Evolutionary conservation across 2,113 vertebrate genomes (phyloP), one percentile per base, ranked within the genome.

Genomic region (Tachycineta bicolor): DNA sequence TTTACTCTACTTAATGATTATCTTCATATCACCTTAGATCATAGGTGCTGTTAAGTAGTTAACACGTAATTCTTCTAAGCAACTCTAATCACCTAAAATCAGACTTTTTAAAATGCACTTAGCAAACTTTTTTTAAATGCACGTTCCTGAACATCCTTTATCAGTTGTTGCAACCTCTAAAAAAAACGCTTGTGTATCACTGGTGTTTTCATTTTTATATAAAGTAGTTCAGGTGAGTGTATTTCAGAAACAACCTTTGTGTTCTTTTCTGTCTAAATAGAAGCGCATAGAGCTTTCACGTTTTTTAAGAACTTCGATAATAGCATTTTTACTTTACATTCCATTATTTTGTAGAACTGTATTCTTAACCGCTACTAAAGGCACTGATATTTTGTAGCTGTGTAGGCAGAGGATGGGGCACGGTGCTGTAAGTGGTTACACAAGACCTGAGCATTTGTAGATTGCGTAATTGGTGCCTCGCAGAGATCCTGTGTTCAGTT

Each of bases 151-250:
- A 98, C 98, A 17, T 43, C 6, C 20, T 10, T 69, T 14, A 37
- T 60, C 97, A 99, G 99, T 99, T 98, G 99, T 99, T 26, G 99
- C 99, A 83, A 99, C 99, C 11, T 99, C 99, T 23, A 99, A 99
- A 98, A 99, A 99, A 95, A 99, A 99, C 10, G 99, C 99, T 2
- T 99, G 99, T 6, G 99, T 99, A 34, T 99, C 99, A 1, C 97
- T 99, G 97, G 99, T 99, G 47, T 99, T 99, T 94, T 99, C 99
- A 26, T 99, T 99, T 97, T 98, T 99, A 60, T 99, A 99, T 95
- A 99, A 99, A 98, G 99, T 99, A 95, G 98, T 99, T 89, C 99
- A 99, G 98, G 99, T 99, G 97, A 75, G 98, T 92, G 22, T 1
- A 11, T 43, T 47, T 18, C 44, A 20, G 2, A 46, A 34, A 13